Evolutionary conservation across 2,113 vertebrate genomes (phyloP), one percentile per base, ranked within the genome.

Genomic region (Atractosteus spatula): DNA sequence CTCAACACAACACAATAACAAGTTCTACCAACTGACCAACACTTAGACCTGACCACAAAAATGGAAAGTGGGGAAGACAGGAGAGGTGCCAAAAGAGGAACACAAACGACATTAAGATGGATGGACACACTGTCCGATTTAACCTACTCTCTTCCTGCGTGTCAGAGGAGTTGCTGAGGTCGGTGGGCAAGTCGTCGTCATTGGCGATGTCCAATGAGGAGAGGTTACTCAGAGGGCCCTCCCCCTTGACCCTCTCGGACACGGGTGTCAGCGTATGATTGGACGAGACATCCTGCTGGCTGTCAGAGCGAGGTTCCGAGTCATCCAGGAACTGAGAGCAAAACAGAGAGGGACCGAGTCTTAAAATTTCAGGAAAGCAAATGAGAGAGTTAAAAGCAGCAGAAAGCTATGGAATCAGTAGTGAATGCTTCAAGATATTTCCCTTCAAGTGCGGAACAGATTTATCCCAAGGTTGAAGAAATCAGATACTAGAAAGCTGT

Each of bases 111-210:
- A 29, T 29, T 29, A 59, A 59, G 13, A 59, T 8, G 7, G 14
- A 59, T n/a, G 14, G 56, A 59, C 56, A n/a, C 0, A 43, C 2
- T 51, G 47, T 1, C 59, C 13, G 3, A 62, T 41, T 12, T 29
- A 1, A 86, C 90, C 86, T 70, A 95, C 95, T 92, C 83, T 96
- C 95, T 77, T 96, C 94, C 72, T 94, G 92, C 0, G 94, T 95
- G 3, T 94, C 94, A 4, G 94, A 95, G 0, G 95, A 95, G 85
- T 96, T 94, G 85, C 95, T 97, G 3, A 90, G 93, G 80, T 97
- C 95, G 0, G 94, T 95, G 82, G 94, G 89, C 11, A 96, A 86
- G 2, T 95, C 95, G 12, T 97, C 94, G 0, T 93, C 91, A 41
- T 92, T 93, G 69, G 93, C 87, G 63, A 93, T 85, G 47, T 96